Base-by-base conservation (phyloP, 2,113 vertebrate species). In the Lophura nycthemera region DNA sequence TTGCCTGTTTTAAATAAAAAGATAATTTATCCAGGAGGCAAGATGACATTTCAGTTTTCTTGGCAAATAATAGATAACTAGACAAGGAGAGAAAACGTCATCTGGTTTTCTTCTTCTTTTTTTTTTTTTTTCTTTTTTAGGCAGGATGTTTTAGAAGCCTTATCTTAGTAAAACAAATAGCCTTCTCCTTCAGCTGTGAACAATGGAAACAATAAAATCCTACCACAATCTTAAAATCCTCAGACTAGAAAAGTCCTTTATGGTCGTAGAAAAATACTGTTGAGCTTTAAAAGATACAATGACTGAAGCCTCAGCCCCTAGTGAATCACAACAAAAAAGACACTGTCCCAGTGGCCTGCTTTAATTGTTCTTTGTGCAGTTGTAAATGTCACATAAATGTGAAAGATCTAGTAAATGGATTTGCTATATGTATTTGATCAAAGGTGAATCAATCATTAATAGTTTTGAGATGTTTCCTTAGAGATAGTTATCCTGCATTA, bases 81-180 rank as follows among this genome's bases (percentile, higher is more conserved):
- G 81, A 72, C 92, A 96, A 96, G 66, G 79, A 77, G 63, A 74
- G 74, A 95, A 95, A 95, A 89, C 59, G 86, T 91, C 34, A 75
- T 96, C 67, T 83, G n/a, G 32, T 95, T 93, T 86, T 90, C 25
- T 57, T 78, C 38, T 48, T 32, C 45, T 92, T 77, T 76, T 80
- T 92, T 91, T 80, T 57, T 78, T 48, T 43, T 36, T 57, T 92
- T 88, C 73, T 76, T 80, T 92, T 91, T 80, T 40, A 73, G 75
- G 48, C 42, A 89, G 75, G 21, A 64, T 93, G 80, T 80, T 94
- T 96, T 93, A 95, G 92, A 95, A 97, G 96, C 64, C 91, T 97
- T 97, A 96, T 96, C 94, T 94, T 94, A 86, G 94, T 91, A 96
- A 97, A 97, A 97, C 94, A 96, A 96, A 97, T 96, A 94, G 88